Base-by-base conservation (phyloP, 1,140 invertebrate species). In the Tetragonula clypearis region DNA sequence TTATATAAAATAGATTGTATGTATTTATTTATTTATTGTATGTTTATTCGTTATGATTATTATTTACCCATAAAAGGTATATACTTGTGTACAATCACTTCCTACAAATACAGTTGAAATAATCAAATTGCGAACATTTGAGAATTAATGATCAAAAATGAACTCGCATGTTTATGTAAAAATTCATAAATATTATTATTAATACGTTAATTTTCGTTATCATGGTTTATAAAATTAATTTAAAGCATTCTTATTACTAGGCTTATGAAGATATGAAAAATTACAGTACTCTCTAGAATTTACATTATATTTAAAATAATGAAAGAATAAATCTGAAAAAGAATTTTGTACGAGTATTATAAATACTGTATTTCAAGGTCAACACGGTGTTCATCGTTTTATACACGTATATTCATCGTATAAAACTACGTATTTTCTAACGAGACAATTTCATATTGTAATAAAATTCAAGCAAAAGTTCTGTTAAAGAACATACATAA, bases 291-390 rank as follows among this genome's bases (percentile, higher is more conserved):
- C 11, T 60, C 8, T 23, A 2, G 41, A 17, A 15, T 21, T 35
- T 21, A 23, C 23, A 26, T 9, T 15, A 26, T 49, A 62, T 21
- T 17, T n/a, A n/a, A n/a, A 26, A 62, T n/a, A 26, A n/a, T 49
- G 6, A 26, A 53, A 62, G 9, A 55, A 53, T 17, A 49, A 73
- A 11, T n/a, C 53, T 35, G 23, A 6, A 19, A 55, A 26, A 49
- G 5, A 15, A 53, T 30, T 19, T 30, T n/a, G 14, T 21, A 21
- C 17, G 1, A 30, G 11, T 30, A 68, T 79, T 49, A 21, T 9
- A 74, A 17, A 14, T 17, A 14, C 6, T 9, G 30, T 19, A 17
- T 23, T 77, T 83, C 81, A 83, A 83, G 62, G 62, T 77, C 60
- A 58, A 82, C 56, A n/a, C 1, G 49, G 15, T 75, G 23, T 76